Conservation (phyloP, 2,888 invertebrate species). For the Ophraella communa region DNA sequence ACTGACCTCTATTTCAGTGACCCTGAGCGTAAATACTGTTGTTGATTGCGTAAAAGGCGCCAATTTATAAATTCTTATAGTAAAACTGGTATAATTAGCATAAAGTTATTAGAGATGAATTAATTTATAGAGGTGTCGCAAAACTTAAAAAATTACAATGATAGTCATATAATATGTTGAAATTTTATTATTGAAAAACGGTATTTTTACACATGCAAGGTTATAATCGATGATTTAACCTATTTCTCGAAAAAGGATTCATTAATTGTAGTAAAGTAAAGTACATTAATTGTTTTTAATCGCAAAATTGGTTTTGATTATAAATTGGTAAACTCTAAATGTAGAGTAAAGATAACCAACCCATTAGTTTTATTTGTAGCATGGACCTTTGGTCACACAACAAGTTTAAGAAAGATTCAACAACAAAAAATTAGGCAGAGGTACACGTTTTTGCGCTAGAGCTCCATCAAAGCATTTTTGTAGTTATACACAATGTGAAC, state of each 20-base stretch:
- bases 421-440: too few relatives aligned
- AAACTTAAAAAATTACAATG: conserved; percentile 1
- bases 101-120: conserved; percentile 2
- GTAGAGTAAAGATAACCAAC: too few relatives aligned
- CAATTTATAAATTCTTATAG: not conserved
- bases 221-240: not conserved
- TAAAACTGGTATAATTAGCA: conserved; percentile 7
- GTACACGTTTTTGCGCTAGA: too few relatives aligned
- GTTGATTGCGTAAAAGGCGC: not conserved
- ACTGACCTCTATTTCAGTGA: not conserved
- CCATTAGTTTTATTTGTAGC: too few relatives aligned
- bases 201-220: not conserved
- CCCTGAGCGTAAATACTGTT: not conserved
- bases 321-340: too few relatives aligned
- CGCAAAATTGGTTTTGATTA: too few relatives aligned
- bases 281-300: too few relatives aligned
- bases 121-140: not conserved
- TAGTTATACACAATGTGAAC: too few relatives aligned
- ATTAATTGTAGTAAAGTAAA: not conserved
- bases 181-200: not conserved
- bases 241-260: not conserved
- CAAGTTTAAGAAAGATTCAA: too few relatives aligned
- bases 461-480: too few relatives aligned
- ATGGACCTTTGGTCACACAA: too few relatives aligned
- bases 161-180: not conserved